phyloP scores from a whole-genome alignment of 2,797 vertebrate species.

The Anniella stebbinsi region DNA sequence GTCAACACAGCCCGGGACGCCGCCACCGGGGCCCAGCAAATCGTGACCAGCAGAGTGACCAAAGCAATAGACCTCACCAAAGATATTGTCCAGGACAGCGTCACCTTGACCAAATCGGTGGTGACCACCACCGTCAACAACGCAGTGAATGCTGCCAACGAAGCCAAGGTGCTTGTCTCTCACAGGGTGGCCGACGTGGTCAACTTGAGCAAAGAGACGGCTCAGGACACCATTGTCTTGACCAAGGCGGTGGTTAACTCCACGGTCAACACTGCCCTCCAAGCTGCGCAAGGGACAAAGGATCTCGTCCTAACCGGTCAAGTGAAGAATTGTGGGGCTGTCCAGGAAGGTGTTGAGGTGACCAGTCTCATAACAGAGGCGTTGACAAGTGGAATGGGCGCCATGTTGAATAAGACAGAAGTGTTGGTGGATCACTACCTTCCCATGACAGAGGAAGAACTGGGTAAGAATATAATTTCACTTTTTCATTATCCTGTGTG shows the following conservation, averaged over 20 bases:
- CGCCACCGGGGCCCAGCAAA: constrained; percentile 65
- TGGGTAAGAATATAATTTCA: constrained; percentile 84
- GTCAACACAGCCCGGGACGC: constrained; percentile 67
- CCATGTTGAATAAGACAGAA: constrained; percentile 87
- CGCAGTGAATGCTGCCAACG: constrained; percentile 57
- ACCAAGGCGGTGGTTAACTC: constrained; percentile 85
- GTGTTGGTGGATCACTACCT: constrained; percentile 91
- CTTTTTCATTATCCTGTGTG: background rate
- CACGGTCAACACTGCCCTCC: constrained; percentile 81
- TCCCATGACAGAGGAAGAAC: constrained; percentile 88
- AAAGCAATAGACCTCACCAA: constrained; percentile 81
- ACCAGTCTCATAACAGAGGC: constrained; percentile 81
- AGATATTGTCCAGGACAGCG: constrained; percentile 83
- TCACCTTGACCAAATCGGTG: constrained; percentile 85
- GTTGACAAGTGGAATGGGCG: constrained; percentile 87
- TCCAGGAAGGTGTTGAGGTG: constrained; percentile 85
- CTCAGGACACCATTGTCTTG: constrained; percentile 86
- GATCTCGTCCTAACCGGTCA: constrained; percentile 82
- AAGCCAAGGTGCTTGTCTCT: constrained; percentile 70
- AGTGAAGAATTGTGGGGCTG: constrained; percentile 80
- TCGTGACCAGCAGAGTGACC: constrained; percentile 77
- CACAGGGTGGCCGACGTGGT: constrained; percentile 83
- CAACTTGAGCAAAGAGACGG: constrained; percentile 79
- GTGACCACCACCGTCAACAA: constrained; percentile 86
- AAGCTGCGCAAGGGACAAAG: constrained; percentile 76